Evolutionary conservation across 2,797 vertebrate species (phyloP).

Genomic region (Catamblyrhynchus diadema): DNA sequence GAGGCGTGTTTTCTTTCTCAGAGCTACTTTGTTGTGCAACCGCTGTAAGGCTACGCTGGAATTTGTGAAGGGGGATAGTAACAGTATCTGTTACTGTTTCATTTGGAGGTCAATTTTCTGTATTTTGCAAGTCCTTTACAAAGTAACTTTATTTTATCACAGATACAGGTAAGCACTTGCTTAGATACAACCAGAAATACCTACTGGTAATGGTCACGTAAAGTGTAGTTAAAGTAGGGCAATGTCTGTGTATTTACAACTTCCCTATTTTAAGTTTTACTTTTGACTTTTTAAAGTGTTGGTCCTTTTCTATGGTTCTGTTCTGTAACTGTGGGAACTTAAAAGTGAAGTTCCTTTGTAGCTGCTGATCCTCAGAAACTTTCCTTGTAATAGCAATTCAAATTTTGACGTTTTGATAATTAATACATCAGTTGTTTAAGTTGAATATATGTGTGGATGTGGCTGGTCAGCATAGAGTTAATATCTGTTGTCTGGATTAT

Average conservation of each 20-base stretch:
- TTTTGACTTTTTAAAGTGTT: not conserved
- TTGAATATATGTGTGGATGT: not conserved
- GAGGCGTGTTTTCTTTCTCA: conserved; percentile 23
- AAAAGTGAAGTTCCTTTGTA: not conserved
- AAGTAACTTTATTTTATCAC: not conserved
- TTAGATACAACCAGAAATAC: not conserved
- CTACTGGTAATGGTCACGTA: not conserved
- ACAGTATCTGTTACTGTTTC: not conserved
- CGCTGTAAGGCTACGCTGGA: not conserved
- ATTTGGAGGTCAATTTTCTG: not conserved
- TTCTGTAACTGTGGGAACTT: not conserved
- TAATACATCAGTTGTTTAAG: not conserved
- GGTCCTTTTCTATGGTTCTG: not conserved
- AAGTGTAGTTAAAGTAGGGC: not conserved
- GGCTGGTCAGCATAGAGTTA: not conserved
- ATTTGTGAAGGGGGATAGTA: not conserved
- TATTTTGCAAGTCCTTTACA: not conserved
- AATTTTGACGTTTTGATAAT: not conserved
- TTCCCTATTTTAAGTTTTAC: not conserved
- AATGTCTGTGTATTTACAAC: not conserved
- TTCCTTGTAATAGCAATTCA: not conserved
- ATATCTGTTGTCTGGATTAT: not conserved
- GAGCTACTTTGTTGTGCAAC: not conserved
- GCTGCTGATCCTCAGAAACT: not conserved
- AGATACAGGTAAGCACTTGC: not conserved